These are phyloP conservation scores for Leptopilina myrica DNA, from an alignment of 2,888 invertebrate species.

Conservation along the genomic window DNA sequence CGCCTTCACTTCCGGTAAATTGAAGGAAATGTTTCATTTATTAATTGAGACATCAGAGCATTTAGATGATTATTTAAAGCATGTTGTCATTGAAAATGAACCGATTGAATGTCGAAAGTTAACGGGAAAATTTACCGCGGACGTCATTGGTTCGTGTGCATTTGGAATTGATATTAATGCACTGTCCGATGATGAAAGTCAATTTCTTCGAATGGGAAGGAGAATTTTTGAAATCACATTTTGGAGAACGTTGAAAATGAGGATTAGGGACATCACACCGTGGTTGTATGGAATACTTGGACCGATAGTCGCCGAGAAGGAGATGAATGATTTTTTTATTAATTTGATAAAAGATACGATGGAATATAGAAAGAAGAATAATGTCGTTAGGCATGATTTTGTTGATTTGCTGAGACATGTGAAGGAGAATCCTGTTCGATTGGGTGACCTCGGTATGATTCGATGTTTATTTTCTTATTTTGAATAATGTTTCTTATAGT, in stretches of 20 bases:
- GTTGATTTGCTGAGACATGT: conserved; percentile 71
- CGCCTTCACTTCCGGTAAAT: conserved; percentile 77
- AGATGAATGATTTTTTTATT: conserved; percentile 68
- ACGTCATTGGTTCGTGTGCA: conserved; percentile 76
- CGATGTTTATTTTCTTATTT: too few species aligned
- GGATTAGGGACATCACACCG: conserved; percentile 58
- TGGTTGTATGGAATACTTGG: conserved; percentile 58
- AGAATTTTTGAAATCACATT: conserved; percentile 61
- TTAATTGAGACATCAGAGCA: conserved; percentile 71
- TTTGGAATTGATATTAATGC: conserved; percentile 76
- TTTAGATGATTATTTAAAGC: conserved; percentile 66
- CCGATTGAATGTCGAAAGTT: conserved; percentile 68
- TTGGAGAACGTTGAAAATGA: conserved; percentile 52
- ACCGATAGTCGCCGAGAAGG: conserved; percentile 55
- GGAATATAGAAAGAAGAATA: conserved; percentile 71
- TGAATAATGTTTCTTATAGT: too few species aligned
- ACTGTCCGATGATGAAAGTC: conserved; percentile 69
- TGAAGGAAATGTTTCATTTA: conserved; percentile 77
- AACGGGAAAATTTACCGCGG: conserved; percentile 75
- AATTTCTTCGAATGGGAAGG: conserved; percentile 73
- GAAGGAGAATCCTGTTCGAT: neutral
- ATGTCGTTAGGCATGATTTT: conserved; percentile 75
- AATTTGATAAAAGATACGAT: conserved; percentile 70
- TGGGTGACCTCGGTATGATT: neutral
- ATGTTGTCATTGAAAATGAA: conserved; percentile 51